Conservation (phyloP, 2,113 vertebrate genomes). For the Sakesphorus luctuosus region DNA sequence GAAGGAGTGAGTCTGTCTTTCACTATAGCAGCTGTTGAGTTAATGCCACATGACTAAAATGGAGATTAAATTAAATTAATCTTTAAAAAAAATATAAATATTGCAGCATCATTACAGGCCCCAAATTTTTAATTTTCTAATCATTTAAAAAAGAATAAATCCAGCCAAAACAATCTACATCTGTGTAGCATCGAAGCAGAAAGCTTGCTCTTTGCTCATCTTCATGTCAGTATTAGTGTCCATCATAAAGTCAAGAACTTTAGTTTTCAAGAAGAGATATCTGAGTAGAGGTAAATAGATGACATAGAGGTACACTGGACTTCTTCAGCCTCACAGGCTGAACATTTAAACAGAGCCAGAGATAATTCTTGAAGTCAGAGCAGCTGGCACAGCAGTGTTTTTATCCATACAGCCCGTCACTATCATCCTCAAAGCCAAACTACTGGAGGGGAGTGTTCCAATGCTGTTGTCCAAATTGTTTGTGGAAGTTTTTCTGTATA, state of each 20-base stretch:
- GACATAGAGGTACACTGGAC: not conserved
- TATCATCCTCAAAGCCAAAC: not conserved
- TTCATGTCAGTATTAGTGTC: not conserved
- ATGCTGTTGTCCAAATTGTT: not conserved
- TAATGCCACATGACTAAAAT: not conserved
- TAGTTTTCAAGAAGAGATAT: not conserved
- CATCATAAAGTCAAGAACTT: not conserved
- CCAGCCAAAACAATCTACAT: rapidly evolving
- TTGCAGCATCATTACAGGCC: not conserved
- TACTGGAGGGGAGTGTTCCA: not conserved
- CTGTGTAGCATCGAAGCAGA: not conserved
- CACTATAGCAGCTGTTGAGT: not conserved
- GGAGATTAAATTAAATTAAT: not conserved
- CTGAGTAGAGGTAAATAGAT: not conserved
- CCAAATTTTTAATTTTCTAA: not conserved
- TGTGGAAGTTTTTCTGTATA: not conserved
- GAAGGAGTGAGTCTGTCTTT: not conserved
- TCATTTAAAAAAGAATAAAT: not conserved
- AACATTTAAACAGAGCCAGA: not conserved
- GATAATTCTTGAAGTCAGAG: not conserved
- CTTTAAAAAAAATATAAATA: not conserved
- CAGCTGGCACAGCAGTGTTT: not conserved
- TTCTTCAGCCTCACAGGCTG: not conserved
- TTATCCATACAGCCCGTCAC: too few relatives aligned
- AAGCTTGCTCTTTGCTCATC: not conserved